Evolutionary conservation across 2,113 vertebrate species (phyloP).

Genomic region (Chamaea fasciata): DNA sequence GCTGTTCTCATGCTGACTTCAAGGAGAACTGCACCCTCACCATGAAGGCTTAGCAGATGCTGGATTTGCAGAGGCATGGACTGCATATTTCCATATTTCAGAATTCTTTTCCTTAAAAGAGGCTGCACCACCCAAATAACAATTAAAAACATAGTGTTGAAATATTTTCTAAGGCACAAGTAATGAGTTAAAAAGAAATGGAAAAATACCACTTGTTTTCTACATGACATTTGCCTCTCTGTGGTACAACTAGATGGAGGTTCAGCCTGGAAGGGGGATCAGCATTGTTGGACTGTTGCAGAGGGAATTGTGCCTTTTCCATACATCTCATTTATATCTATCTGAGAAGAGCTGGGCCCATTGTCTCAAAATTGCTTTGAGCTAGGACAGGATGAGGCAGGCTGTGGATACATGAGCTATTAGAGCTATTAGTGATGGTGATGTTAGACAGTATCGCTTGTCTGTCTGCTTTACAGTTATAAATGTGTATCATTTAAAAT

Average conservation of each 20-base stretch:
- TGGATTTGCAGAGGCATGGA: background rate
- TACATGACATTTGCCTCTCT: background rate
- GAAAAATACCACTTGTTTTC: background rate
- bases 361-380: constrained; percentile 46
- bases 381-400: constrained; percentile 2
- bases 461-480: constrained; percentile 54
- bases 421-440: constrained; percentile 40
- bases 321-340: constrained; percentile 3
- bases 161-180: background rate
- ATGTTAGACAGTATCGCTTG: constrained; percentile 46
- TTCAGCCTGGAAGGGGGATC: background rate
- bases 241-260: background rate
- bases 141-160: background rate
- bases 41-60: background rate
- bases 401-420: constrained; percentile 38
- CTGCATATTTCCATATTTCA: background rate
- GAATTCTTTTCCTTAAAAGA: background rate
- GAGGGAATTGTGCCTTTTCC: background rate
- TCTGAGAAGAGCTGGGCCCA: background rate
- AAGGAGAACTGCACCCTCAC: background rate
- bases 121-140: background rate
- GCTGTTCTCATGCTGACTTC: background rate
- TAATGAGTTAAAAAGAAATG: background rate
- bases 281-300: background rate
- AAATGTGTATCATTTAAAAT: constrained; percentile 61